phyloP scores from a whole-genome alignment of 1,140 invertebrate species.

The Triops cancriformis region DNA sequence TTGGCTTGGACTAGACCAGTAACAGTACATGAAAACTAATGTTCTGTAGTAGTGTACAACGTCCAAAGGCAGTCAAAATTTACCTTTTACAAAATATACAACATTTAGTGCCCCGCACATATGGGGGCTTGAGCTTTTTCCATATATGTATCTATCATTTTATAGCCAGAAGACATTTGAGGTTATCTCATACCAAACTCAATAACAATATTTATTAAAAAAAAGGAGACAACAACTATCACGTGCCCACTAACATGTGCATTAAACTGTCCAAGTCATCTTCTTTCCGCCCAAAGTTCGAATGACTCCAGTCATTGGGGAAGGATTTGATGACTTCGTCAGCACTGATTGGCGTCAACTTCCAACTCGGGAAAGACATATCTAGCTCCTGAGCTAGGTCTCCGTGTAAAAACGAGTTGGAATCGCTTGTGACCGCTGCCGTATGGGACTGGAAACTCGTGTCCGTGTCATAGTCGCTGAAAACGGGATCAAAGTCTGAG shows the following conservation, averaged over 20 bases:
- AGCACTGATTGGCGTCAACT: constrained; percentile 53
- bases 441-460: constrained; percentile 34
- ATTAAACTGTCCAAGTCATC: constrained; percentile 33
- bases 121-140: background rate
- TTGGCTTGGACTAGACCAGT: constrained; percentile 10
- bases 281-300: constrained; percentile 20
- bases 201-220: background rate
- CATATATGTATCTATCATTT: background rate
- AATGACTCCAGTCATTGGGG: constrained; percentile 31
- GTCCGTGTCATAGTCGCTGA: constrained; percentile 13
- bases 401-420: constrained; percentile 22
- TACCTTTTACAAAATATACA: constrained; percentile 14
- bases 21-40: constrained; percentile 6
- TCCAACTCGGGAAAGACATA: constrained; percentile 54
- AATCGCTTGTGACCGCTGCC: background rate
- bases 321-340: constrained; percentile 55
- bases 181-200: constrained; percentile 18
- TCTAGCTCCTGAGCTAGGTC: constrained; percentile 35
- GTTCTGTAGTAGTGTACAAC: constrained; percentile 13
- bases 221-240: constrained; percentile 15
- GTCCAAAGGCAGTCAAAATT: constrained; percentile 11
- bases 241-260: constrained; percentile 33
- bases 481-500: constrained; percentile 62
- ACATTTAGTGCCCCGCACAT: constrained; percentile 3
- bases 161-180: background rate